phyloP scores from a whole-genome alignment of 2,888 invertebrate genomes.

The Brachypalpus laphriformis region DNA sequence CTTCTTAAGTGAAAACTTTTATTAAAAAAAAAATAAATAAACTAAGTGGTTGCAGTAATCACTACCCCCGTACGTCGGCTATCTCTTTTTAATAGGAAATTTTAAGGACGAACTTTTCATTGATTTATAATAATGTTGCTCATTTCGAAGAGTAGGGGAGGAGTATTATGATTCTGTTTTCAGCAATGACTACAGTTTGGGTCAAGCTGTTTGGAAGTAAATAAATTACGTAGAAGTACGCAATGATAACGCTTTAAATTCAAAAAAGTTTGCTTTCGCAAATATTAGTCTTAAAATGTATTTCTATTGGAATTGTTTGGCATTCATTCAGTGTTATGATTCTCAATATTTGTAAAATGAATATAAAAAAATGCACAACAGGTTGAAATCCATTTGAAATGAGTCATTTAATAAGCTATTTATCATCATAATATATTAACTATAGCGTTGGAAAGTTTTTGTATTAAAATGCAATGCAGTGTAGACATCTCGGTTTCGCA shows the following conservation, averaged over 20 bases:
- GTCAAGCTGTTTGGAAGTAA: background rate
- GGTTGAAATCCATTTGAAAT: no score
- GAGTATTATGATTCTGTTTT: background rate
- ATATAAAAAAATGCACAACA: no score
- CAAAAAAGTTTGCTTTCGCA: background rate
- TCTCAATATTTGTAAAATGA: no score
- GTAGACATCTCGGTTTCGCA: no score
- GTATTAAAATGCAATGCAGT: no score
- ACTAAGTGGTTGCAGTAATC: background rate
- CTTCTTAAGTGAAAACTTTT: background rate
- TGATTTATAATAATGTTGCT: background rate
- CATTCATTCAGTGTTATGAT: no score
- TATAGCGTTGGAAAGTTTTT: no score
- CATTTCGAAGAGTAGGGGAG: background rate
- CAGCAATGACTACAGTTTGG: background rate
- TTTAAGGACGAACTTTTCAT: background rate
- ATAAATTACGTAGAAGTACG: background rate
- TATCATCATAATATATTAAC: no score
- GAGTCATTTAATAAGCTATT: no score
- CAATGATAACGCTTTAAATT: background rate
- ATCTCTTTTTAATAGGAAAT: background rate
- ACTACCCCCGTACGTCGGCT: background rate
- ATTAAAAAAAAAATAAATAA: background rate
- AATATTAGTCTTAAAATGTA: no score
- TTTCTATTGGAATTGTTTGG: no score